Conservation (phyloP, 1,140 invertebrate genomes). For the Phenacoccus solenopsis region DNA sequence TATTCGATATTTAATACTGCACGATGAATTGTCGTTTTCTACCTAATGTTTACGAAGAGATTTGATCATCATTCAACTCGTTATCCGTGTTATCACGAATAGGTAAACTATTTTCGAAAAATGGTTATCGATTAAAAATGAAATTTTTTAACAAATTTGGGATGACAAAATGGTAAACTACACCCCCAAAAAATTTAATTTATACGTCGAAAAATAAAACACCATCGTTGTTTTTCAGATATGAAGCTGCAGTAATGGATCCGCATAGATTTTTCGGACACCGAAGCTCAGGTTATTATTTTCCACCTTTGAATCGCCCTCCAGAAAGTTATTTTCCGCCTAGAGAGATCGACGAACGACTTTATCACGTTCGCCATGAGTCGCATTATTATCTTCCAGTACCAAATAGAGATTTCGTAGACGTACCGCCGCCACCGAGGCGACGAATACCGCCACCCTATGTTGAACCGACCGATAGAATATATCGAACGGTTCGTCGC, state of each 20-base stretch:
- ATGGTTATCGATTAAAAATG: no score
- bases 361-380: not conserved
- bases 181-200: no score
- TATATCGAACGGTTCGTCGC: not conserved
- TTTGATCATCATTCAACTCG: no score
- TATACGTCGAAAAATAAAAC: no score
- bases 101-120: no score
- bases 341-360: not conserved
- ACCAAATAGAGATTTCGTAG: constrained; percentile 7
- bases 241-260: constrained; percentile 2
- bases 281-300: not conserved
- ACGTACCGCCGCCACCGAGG: not conserved
- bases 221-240: not conserved
- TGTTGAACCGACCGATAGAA: not conserved
- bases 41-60: no score
- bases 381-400: not conserved
- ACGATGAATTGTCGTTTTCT: no score
- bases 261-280: constrained; percentile 10
- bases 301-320: not conserved
- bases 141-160: no score
- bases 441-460: not conserved
- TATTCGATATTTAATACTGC: no score
- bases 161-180: no score
- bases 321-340: not conserved
- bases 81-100: no score